A percentile compares a stretch with the other conserved stretches of the same genome.
Evolutionary conservation across 2,797 vertebrate species (phyloP).

Genomic region (Threskiornis aethiopicus): DNA sequence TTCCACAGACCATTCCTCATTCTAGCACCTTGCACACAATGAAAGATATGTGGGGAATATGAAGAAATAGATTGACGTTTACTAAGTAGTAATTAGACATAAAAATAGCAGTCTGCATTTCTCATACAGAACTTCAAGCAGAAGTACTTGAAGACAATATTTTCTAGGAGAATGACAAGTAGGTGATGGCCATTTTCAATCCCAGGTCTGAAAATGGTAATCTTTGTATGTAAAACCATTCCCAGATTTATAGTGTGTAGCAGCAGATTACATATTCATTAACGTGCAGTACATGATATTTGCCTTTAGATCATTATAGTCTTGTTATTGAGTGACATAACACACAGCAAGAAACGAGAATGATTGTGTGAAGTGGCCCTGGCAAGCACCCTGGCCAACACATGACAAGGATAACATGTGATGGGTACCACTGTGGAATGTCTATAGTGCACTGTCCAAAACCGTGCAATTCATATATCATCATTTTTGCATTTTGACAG

Average conservation of each 20-base stretch:
- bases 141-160: not conserved
- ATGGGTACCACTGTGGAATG: not conserved
- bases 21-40: not conserved
- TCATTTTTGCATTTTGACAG: not conserved
- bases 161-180: not conserved
- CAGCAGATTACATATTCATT: not conserved
- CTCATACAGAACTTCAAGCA: not conserved
- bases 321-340: not conserved
- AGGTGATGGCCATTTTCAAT: not conserved
- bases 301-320: not conserved
- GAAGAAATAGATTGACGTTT: not conserved
- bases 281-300: not conserved
- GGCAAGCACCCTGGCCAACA: not conserved
- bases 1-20: not conserved
- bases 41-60: not conserved
- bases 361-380: not conserved
- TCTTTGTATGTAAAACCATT: not conserved
- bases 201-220: not conserved
- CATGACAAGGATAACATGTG: not conserved
- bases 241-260: not conserved
- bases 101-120: not conserved
- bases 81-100: not conserved
- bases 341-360: not conserved
- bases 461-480: not conserved
- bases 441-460: not conserved